Evolutionary conservation across 1,140 invertebrate species (phyloP).

Genomic region (Phthorimaea operculella): DNA sequence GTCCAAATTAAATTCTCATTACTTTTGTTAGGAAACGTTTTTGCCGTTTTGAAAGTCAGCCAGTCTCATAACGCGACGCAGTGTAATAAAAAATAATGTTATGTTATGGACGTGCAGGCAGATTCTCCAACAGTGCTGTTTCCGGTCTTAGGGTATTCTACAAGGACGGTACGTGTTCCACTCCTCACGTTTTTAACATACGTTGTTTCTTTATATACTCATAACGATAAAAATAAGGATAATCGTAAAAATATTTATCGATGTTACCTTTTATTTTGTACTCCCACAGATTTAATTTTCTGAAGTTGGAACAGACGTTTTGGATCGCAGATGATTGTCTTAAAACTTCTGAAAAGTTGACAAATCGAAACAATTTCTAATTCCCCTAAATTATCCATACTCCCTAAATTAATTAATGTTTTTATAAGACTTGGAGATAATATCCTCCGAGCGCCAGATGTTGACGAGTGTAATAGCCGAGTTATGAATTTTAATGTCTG

Average conservation of each 20-base stretch:
- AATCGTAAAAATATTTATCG: too few relatives aligned
- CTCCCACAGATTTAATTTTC: too few relatives aligned
- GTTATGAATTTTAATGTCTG: slow-evolving; percentile 61
- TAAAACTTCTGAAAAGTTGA: too few relatives aligned
- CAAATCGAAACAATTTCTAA: too few relatives aligned
- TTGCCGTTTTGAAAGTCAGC: not conserved
- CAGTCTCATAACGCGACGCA: slow-evolving; percentile 1
- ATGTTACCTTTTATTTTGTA: too few relatives aligned
- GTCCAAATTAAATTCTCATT: not conserved
- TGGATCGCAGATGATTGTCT: too few relatives aligned
- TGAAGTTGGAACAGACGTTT: too few relatives aligned
- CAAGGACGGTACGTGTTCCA: not conserved
- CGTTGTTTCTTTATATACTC: too few relatives aligned
- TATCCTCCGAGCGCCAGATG: slow-evolving; percentile 54
- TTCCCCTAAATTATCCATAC: slow-evolving; percentile 2
- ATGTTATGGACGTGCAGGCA: not conserved
- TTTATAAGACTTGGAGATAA: slow-evolving; percentile 46
- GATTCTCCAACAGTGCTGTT: not conserved
- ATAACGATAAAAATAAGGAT: too few relatives aligned
- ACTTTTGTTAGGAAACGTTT: not conserved
- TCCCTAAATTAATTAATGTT: slow-evolving; percentile 48
- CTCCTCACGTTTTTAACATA: not conserved
- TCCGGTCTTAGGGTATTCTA: slow-evolving; percentile 1
- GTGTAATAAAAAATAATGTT: not conserved
- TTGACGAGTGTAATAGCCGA: slow-evolving; percentile 53